These are phyloP conservation scores for Acanthoscelides obtectus DNA, from an alignment of 2,888 invertebrate genomes.

Conservation along the genomic window DNA sequence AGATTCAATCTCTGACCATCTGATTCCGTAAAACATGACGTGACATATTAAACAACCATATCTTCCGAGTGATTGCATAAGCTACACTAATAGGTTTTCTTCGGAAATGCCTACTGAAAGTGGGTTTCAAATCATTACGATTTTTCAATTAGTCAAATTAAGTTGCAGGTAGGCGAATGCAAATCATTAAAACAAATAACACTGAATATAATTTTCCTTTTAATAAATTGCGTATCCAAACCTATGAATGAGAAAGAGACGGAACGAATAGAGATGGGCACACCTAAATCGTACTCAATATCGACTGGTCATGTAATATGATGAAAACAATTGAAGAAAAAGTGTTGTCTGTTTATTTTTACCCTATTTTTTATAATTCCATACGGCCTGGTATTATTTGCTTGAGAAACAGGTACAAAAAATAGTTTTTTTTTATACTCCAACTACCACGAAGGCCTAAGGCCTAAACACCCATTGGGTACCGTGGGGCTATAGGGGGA, in stretches of 20 bases:
- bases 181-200: neutral
- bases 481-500: no score
- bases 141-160: neutral
- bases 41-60: neutral
- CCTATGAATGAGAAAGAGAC: neutral
- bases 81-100: neutral
- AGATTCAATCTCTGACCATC: neutral
- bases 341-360: no score
- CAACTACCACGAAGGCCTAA: no score
- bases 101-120: neutral
- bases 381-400: no score
- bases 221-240: neutral
- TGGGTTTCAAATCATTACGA: neutral
- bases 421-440: no score
- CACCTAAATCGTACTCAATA: no score
- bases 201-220: neutral
- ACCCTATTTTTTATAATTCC: no score
- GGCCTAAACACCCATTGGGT: no score
- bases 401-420: no score
- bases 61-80: neutral
- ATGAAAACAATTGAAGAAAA: no score
- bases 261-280: neutral
- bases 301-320: no score
- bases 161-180: neutral
- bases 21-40: neutral